Conservation (phyloP, 2,113 vertebrate species). For the Cottus gobio region DNA sequence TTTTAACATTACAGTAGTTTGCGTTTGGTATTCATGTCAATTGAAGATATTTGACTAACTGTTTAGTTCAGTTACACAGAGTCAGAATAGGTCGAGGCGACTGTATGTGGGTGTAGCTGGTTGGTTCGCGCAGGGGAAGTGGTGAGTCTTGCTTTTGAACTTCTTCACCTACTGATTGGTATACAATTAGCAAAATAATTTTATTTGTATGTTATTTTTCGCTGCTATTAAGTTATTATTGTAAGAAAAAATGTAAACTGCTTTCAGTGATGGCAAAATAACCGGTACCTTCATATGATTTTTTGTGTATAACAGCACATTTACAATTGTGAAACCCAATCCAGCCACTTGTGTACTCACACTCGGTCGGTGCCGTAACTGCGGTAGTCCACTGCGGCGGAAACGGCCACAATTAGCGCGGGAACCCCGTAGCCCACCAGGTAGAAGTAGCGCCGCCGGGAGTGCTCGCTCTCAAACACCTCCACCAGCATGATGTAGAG, state of each 20-base stretch:
- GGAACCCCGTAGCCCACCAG: slow-evolving; percentile 96
- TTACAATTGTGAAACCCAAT: background rate
- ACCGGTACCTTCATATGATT: background rate
- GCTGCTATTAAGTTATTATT: too few species aligned
- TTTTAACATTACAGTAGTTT: background rate
- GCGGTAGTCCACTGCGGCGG: slow-evolving; percentile 94
- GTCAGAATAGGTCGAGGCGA: background rate
- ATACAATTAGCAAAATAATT: too few species aligned
- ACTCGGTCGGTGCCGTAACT: slow-evolving; percentile 97
- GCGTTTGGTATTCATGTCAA: background rate
- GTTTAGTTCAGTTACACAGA: background rate
- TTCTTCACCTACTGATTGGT: too few species aligned
- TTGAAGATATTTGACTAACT: background rate
- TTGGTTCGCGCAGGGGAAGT: background rate
- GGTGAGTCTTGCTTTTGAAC: background rate
- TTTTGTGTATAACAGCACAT: background rate
- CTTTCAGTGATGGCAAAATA: background rate
- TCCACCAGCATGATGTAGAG: slow-evolving; percentile 99
- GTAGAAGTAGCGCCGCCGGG: slow-evolving; percentile 95
- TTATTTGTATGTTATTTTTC: too few species aligned
- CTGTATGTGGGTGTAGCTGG: background rate
- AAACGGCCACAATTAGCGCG: slow-evolving; percentile 93
- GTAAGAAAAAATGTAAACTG: background rate
- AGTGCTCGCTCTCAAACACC: slow-evolving; percentile 98
- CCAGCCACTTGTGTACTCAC: slow-evolving; percentile 82